Base-by-base conservation (phyloP, 2,797 vertebrate species). In the Lepus townsendii region DNA sequence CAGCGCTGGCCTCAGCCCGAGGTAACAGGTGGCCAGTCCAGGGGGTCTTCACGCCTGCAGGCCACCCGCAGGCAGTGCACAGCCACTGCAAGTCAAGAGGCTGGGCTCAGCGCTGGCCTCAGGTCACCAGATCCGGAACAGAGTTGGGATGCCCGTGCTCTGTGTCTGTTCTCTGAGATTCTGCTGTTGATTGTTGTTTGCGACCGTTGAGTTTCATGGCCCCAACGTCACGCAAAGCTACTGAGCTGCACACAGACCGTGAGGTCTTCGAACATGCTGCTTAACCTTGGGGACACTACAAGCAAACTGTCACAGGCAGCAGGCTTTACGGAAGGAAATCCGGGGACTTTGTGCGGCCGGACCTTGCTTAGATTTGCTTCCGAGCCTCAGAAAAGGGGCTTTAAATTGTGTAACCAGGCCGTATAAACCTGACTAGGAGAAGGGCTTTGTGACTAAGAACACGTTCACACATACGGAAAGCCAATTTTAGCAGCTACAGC, bases 381-480 rank as follows among this genome's bases (percentile, higher is more conserved):
- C 72, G 89, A 94, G 42, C 63, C 32, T 93, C 73, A 57, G 60
- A 35, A 60, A 38, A 26, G 57, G 26, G 57, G 3, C 68, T 95
- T 83, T 38, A 65, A 88, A 57, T 83, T 52, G 26, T 91, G 52
- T 80, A 73, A 85, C 91, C 91, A 79, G 62, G n/a, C 20, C 83
- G 32, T 57, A 57, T 79, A 69, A 91, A 93, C 47, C 91, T 93
- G 68, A 77, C 13, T 88, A 96, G 93, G 35, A 83, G 77, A 87
- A 76, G 38, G 57, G 68, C 71, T 72, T 65, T 75, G 60, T 82
- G 73, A 57, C 35, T 93, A 86, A 52, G 90, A 88, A 80, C 57
- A 38, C 68, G 83, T 73, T 93, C 79, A 68, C 17, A 24, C 65
- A 26, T 75, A 20, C 85, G 35, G 35, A 7, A 52, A 86, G 14